Percentiles rank a stretch among this genome's conserved stretches.
These are phyloP conservation scores for Tipula lateralis DNA, from an alignment of 2,888 invertebrate species.

Conservation along the genomic window DNA sequence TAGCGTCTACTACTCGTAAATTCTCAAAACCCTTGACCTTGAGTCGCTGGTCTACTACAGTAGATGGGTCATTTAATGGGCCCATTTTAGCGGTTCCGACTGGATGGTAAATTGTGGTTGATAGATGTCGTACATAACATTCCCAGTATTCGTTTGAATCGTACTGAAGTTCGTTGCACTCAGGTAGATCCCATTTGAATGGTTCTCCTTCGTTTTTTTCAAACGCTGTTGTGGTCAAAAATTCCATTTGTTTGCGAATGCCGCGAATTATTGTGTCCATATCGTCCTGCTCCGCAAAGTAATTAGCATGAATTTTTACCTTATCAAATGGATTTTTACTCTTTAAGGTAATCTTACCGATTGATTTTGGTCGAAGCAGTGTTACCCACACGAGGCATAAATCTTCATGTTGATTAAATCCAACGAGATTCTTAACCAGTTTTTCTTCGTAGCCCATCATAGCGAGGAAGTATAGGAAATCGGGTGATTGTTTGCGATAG, in stretches of 20 bases:
- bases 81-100: constrained; percentile 63
- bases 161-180: constrained; percentile 63
- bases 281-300: constrained; percentile 52
- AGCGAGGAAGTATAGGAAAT: constrained; percentile 39
- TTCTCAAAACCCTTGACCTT: constrained; percentile 53
- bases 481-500: constrained; percentile 40
- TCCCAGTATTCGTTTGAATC: constrained; percentile 83
- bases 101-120: constrained; percentile 72
- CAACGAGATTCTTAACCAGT: constrained; percentile 5
- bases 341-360: constrained; percentile 52
- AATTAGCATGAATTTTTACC: constrained; percentile 57
- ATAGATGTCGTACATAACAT: constrained; percentile 72
- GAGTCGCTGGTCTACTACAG: constrained; percentile 57
- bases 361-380: constrained; percentile 45
- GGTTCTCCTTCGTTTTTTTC: constrained; percentile 45
- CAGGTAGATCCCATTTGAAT: constrained; percentile 69
- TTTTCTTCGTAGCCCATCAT: constrained; percentile 32
- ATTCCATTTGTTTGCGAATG: constrained; percentile 42
- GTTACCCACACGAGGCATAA: constrained; percentile 38
- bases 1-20: constrained; percentile 60
- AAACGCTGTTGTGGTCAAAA: constrained; percentile 49
- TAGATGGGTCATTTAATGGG: constrained; percentile 46
- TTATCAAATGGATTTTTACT: constrained; percentile 51
- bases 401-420: constrained; percentile 32
- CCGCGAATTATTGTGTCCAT: constrained; percentile 41